A percentile compares a stretch with the other conserved stretches of the same genome.
Evolutionary conservation across 1,140 invertebrate species (phyloP).

Genomic region (Spodoptera frugiperda): DNA sequence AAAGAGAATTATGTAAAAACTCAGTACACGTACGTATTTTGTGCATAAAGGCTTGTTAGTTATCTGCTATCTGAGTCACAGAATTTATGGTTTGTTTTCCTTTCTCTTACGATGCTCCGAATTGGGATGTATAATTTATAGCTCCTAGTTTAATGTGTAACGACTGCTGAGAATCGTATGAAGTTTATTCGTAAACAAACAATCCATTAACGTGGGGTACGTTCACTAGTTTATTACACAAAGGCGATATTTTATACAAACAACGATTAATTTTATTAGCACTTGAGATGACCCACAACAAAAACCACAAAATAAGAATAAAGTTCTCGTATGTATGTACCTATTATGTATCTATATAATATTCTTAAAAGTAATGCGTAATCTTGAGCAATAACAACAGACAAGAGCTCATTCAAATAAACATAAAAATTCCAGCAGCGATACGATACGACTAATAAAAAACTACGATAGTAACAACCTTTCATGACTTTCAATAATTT

Average conservation of each 20-base stretch:
- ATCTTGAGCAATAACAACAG: not conserved
- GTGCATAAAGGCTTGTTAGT: constrained; percentile 1
- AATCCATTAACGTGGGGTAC: constrained; percentile 2
- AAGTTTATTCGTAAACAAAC: constrained; percentile 32
- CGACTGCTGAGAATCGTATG: constrained; percentile 39
- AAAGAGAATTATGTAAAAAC: not conserved
- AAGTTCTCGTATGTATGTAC: not conserved
- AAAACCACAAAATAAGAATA: not conserved
- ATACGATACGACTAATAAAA: not conserved
- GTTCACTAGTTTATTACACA: not conserved
- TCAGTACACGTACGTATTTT: constrained; percentile 8
- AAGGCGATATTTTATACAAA: not conserved
- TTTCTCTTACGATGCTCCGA: constrained; percentile 45
- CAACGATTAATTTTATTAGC: not conserved
- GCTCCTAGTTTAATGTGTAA: constrained; percentile 44
- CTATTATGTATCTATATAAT: no score
- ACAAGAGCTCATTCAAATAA: not conserved
- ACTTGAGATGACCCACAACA: not conserved
- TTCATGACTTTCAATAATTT: constrained; percentile 11
- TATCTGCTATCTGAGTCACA: constrained; percentile 34
- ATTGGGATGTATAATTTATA: constrained; percentile 49
- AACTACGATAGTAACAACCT: not conserved
- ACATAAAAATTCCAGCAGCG: not conserved
- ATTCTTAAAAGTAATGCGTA: not conserved
- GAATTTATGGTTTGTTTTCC: constrained; percentile 44